Conservation (phyloP, 1,140 invertebrate genomes). For the Dendroctonus ponderosae region DNA sequence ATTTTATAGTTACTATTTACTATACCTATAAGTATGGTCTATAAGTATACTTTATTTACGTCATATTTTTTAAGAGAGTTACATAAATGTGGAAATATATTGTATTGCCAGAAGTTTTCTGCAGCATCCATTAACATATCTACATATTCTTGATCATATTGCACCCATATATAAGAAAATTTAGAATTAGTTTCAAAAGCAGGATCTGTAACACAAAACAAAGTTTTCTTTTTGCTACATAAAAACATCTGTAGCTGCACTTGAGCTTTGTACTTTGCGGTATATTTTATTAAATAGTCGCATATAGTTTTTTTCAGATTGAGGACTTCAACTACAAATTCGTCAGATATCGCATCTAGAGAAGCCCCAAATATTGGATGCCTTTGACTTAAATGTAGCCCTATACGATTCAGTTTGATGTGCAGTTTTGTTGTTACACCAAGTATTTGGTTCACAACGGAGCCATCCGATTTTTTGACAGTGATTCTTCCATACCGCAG, state of each 20-base stretch:
- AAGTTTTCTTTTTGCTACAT: conserved; percentile 38
- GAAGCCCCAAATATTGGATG: conserved; percentile 49
- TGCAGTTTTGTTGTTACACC: conserved; percentile 33
- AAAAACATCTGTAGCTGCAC: conserved; percentile 56
- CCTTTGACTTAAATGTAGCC: conserved; percentile 32
- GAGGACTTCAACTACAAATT: conserved; percentile 53
- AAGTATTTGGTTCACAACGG: conserved; percentile 44
- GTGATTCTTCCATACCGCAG: conserved; percentile 50
- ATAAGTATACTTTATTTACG: no score
- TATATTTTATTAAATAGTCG: conserved; percentile 39
- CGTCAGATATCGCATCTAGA: conserved; percentile 52
- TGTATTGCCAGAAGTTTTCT: conserved; percentile 26
- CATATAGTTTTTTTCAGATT: conserved; percentile 49
- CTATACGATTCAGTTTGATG: conserved; percentile 25
- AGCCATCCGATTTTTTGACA: conserved; percentile 45
- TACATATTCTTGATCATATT: conserved; percentile 29
- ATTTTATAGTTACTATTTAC: no score
- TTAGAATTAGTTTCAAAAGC: conserved; percentile 36
- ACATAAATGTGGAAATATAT: conserved; percentile 33
- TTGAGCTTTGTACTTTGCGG: conserved; percentile 52
- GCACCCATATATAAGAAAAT: conserved; percentile 16
- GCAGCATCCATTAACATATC: conserved; percentile 13
- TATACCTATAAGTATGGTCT: no score
- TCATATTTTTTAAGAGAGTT: conserved; percentile 20
- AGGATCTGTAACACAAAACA: conserved; percentile 37